A percentile compares a stretch with the other conserved stretches of the same genome.
These are phyloP conservation scores for Leptinotarsa peninsularis DNA, from an alignment of 2,888 invertebrate species.

Conservation along the genomic window DNA sequence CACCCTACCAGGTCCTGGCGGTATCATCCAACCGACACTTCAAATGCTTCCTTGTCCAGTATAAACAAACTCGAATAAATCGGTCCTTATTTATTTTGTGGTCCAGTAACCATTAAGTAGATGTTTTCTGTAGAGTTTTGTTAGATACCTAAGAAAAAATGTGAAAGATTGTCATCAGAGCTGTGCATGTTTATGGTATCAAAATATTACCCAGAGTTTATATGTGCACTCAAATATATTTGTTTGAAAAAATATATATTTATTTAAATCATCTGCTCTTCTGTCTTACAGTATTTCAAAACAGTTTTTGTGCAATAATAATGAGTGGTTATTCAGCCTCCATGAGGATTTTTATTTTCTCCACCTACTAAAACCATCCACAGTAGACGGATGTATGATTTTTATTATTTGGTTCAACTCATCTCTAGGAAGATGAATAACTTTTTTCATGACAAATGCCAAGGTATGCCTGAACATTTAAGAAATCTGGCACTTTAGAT, in stretches of 20 bases:
- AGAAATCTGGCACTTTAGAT: no score
- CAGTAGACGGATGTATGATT: no score
- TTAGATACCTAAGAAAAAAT: conserved; percentile 6
- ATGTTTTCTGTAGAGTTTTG: neutral
- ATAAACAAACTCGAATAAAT: conserved; percentile 47
- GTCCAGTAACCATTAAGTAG: conserved; percentile 4
- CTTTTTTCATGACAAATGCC: neutral
- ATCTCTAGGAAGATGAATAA: neutral
- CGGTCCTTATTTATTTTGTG: neutral
- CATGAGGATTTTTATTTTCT: no score
- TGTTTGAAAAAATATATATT: neutral
- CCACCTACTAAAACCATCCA: no score
- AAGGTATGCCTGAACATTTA: no score
- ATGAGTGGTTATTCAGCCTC: no score
- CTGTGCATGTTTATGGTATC: conserved; percentile 15
- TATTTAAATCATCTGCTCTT: neutral
- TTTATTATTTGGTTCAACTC: neutral
- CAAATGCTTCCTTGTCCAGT: conserved; percentile 58
- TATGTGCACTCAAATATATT: conserved; percentile 4
- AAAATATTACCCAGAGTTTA: neutral
- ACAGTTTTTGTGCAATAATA: neutral
- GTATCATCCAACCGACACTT: conserved; percentile 74
- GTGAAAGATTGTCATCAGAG: conserved; percentile 6
- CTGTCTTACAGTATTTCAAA: neutral
- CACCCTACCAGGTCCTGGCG: conserved; percentile 91